Percentiles rank a stretch among this genome's conserved stretches.
These are phyloP conservation scores for Triplophysa tibetana DNA, from an alignment of 2,113 vertebrate genomes.

Conservation along the genomic window DNA sequence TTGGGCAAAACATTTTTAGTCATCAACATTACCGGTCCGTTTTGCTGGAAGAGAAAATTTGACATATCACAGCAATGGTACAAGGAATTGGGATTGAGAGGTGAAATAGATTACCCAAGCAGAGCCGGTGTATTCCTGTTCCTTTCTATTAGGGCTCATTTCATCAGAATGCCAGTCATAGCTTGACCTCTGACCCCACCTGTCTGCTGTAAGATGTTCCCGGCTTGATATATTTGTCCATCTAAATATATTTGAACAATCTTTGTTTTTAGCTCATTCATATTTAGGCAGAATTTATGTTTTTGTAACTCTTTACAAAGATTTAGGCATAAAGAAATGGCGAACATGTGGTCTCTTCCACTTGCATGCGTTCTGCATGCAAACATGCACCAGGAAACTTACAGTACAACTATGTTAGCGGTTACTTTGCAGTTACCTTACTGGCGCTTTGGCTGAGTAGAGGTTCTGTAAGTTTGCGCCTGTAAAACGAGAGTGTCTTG, in stretches of 20 bases:
- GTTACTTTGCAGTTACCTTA: neutral
- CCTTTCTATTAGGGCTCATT: constrained; percentile 13
- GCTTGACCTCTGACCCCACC: neutral
- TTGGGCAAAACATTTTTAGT: too few relatives aligned
- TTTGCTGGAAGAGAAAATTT: too few relatives aligned
- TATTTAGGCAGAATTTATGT: too few relatives aligned
- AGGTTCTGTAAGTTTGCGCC: neutral
- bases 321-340: too few relatives aligned
- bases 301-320: too few relatives aligned
- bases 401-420: neutral
- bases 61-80: neutral
- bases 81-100: neutral
- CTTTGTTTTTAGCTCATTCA: neutral
- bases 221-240: neutral
- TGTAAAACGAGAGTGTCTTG: constrained; percentile 21
- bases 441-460: neutral
- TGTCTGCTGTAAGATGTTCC: neutral
- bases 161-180: constrained; percentile 5
- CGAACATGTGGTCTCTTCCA: too few relatives aligned
- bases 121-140: neutral
- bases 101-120: neutral
- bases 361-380: neutral
- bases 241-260: neutral
- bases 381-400: neutral
- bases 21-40: too few relatives aligned